Base-by-base conservation (phyloP, 2,113 vertebrate species). In the Lasiurus cinereus region DNA sequence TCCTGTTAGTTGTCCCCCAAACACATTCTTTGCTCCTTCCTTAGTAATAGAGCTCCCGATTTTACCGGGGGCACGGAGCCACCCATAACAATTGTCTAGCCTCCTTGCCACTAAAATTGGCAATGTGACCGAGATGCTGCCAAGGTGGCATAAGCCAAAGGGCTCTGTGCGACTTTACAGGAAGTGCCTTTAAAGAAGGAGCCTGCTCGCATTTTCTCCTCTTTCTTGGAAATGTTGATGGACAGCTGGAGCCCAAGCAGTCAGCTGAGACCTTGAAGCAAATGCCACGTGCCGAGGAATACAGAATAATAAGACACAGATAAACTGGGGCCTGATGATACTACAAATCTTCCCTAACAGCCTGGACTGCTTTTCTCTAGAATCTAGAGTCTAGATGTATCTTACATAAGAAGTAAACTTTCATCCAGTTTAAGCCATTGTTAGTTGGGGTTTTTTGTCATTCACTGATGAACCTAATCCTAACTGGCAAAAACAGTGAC, bases 401-500 rank as follows among this genome's bases (percentile, higher is more conserved):
- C 46, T 88, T 43, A 88, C 0, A 0, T 56, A 66, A 74, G 18
- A 94, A 76, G 77, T 39, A 91, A 87, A 90, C 7, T 84, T 88
- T 9, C 8, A n/a, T n/a, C 22, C 22, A 52, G 36, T 21, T 83
- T 76, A 86, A 90, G 39, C 6, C 48, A 50, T 54, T 70, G n/a
- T 78, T 54, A 29, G 54, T 48, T 48, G 5, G 48, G 46, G 50
- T 29, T 83, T 84, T 93, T 62, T 79, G 19, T 80, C 43, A 31
- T 2, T 87, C 83, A 72, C n/a, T 73, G 24, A 33, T 46, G 39
- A 93, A 67, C 59, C 27, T 72, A 52, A 84, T 46, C 59, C 19
- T 94, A 70, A 72, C 43, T 62, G 16, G 59, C 77, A 83, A 90
- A 91, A 91, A 79, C 4, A 72, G 15, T 16, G 21, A 56, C 76